Evolutionary conservation across 2,888 invertebrate genomes (phyloP).

Genomic region (Autographa pulchrina): DNA sequence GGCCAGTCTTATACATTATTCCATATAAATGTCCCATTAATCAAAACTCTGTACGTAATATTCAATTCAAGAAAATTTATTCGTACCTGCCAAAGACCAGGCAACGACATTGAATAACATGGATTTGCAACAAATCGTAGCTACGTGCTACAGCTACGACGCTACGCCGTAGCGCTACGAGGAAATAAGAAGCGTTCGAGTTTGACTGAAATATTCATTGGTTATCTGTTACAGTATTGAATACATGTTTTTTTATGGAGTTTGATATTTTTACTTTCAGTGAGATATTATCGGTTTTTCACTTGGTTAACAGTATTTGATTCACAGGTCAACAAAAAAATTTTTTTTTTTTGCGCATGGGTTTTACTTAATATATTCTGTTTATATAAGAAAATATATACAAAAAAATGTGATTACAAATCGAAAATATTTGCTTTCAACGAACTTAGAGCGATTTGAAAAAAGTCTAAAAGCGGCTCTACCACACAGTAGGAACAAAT

Average conservation of each 20-base stretch:
- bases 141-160: constrained; percentile 52
- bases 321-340: no score
- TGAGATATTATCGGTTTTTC: background rate
- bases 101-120: constrained; percentile 35
- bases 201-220: constrained; percentile 51
- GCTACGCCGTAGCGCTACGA: constrained; percentile 51
- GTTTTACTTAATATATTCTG: no score
- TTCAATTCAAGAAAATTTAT: constrained; percentile 36
- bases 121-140: constrained; percentile 46
- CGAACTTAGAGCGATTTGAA: no score
- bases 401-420: no score
- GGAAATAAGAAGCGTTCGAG: constrained; percentile 17
- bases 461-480: no score
- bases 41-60: constrained; percentile 19
- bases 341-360: no score
- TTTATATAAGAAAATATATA: no score
- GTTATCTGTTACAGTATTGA: constrained; percentile 37
- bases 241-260: constrained; percentile 42
- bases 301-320: background rate
- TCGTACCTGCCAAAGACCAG: constrained; percentile 3
- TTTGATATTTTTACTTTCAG: constrained; percentile 25
- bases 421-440: no score
- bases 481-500: no score
- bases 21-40: background rate
- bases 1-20: no score